Evolutionary conservation across 2,797 vertebrate species (phyloP).

Genomic region (Macropus fuliginosus): DNA sequence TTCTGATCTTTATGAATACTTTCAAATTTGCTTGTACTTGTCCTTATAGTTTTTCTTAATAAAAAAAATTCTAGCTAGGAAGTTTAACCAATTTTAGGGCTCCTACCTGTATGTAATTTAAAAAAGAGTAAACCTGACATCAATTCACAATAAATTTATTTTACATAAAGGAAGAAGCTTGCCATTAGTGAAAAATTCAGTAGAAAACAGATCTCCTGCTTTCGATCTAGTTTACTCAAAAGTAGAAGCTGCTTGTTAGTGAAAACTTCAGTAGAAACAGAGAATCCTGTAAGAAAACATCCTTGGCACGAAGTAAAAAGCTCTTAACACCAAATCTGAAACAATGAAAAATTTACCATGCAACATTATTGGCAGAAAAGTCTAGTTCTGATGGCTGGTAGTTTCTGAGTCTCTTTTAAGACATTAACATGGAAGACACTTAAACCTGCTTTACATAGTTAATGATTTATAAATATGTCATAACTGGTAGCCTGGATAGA

Average conservation of each 20-base stretch:
- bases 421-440: slow-evolving; percentile 87
- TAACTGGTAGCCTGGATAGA: slow-evolving; percentile 83
- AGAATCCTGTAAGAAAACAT: slow-evolving; percentile 87
- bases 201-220: slow-evolving; percentile 88
- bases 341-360: slow-evolving; percentile 86
- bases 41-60: slow-evolving; percentile 38
- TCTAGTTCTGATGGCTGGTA: slow-evolving; percentile 82
- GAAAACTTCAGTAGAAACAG: slow-evolving; percentile 87
- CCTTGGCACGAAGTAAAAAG: slow-evolving; percentile 87
- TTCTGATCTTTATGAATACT: slow-evolving; percentile 51
- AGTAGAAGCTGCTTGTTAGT: slow-evolving; percentile 87
- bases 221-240: slow-evolving; percentile 86
- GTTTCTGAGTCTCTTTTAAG: slow-evolving; percentile 81
- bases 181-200: slow-evolving; percentile 87
- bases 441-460: slow-evolving; percentile 87
- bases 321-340: slow-evolving; percentile 86
- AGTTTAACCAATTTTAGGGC: slow-evolving; percentile 61
- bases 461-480: slow-evolving; percentile 89
- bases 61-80: slow-evolving; percentile 1
- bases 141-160: slow-evolving; percentile 87
- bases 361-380: slow-evolving; percentile 84
- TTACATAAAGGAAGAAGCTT: slow-evolving; percentile 85
- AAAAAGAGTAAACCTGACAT: slow-evolving; percentile 74
- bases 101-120: slow-evolving; percentile 76
- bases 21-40: slow-evolving; percentile 53